These are phyloP conservation scores for Hybognathus amarus DNA, from an alignment of 2,797 vertebrate species.

Conservation along the genomic window DNA sequence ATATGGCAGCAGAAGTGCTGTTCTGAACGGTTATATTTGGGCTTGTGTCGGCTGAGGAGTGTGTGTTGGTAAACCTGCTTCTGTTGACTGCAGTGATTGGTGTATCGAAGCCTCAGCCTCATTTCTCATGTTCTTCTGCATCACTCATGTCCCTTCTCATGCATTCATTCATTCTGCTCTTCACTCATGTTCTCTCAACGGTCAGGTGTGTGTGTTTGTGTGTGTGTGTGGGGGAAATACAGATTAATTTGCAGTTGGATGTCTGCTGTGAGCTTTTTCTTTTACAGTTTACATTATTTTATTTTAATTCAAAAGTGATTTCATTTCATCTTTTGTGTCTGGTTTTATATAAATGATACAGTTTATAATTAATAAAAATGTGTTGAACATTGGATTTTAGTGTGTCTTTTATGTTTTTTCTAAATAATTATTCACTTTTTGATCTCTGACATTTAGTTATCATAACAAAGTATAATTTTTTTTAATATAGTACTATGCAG, in stretches of 20 bases:
- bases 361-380: conserved; percentile 86
- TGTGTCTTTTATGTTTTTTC: background rate
- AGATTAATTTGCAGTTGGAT: conserved; percentile 32
- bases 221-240: background rate
- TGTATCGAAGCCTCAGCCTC: background rate
- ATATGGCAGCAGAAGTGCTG: background rate
- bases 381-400: conserved; percentile 65
- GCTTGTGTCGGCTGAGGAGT: background rate
- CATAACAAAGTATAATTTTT: background rate
- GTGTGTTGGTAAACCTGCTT: background rate
- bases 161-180: background rate
- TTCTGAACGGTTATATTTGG: conserved; percentile 21
- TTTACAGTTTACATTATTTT: conserved; percentile 71
- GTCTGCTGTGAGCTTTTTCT: conserved; percentile 49
- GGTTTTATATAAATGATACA: conserved; percentile 82
- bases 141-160: background rate
- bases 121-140: conserved; percentile 1
- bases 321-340: conserved; percentile 73
- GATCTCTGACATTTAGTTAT: background rate
- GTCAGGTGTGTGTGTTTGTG: conserved; percentile 13
- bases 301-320: conserved; percentile 73
- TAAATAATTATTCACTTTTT: background rate
- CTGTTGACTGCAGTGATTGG: background rate
- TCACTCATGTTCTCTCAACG: background rate
- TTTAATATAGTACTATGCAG: background rate